Conservation (phyloP, 1,140 invertebrate genomes). For the Lerema accius region DNA sequence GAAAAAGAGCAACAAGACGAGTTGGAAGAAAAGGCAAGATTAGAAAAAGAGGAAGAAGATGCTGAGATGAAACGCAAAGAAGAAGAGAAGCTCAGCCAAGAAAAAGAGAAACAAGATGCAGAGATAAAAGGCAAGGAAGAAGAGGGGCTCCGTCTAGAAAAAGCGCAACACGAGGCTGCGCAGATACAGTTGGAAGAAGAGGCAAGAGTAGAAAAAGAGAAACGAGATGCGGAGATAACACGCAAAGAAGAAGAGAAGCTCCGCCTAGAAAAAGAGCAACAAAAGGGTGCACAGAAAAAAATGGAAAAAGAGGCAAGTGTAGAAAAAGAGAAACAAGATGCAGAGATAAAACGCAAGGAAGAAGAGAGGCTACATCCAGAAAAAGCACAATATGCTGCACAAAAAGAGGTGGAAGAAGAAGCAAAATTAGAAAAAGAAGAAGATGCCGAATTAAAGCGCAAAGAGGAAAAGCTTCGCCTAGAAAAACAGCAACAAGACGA, state of each 20-base stretch:
- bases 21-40: not conserved
- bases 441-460: not conserved
- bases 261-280: not conserved
- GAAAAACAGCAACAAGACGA: slow-evolving; percentile 3
- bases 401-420: too few relatives aligned
- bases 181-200: not conserved
- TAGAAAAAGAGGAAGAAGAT: slow-evolving; percentile 2
- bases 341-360: not conserved
- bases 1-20: not conserved
- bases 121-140: not conserved
- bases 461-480: not conserved
- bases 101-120: not conserved
- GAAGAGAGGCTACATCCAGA: too few relatives aligned
- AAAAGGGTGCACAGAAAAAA: too few relatives aligned
- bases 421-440: not conserved
- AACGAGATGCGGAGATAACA: too few relatives aligned
- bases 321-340: slow-evolving; percentile 2
- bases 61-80: not conserved
- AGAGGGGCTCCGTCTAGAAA: not conserved
- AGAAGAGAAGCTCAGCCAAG: not conserved
- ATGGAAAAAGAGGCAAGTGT: not conserved
- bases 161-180: not conserved
- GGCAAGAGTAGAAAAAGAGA: not conserved
- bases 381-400: too few relatives aligned
- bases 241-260: too few relatives aligned